phyloP scores from a whole-genome alignment of 2,888 invertebrate genomes.

The Synanthedon vespiformis region DNA sequence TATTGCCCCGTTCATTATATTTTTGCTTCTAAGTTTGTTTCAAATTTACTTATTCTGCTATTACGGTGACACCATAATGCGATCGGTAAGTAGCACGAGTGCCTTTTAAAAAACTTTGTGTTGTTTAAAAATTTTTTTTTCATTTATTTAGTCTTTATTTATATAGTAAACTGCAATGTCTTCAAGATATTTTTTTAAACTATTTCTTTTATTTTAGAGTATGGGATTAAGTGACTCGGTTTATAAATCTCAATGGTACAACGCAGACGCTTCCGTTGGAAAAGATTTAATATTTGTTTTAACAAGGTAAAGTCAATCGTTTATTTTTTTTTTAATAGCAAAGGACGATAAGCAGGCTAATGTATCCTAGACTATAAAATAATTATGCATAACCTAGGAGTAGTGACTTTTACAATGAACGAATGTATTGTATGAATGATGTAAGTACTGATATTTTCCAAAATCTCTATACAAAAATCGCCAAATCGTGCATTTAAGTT shows the following conservation, averaged over 20 bases:
- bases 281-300: slow-evolving; percentile 31
- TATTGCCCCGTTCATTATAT: slow-evolving; percentile 25
- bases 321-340: neutral
- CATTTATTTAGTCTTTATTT: neutral
- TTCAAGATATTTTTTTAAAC: too few relatives aligned
- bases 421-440: too few relatives aligned
- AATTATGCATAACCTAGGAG: neutral
- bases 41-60: slow-evolving; percentile 40
- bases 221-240: slow-evolving; percentile 27
- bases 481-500: too few relatives aligned
- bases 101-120: neutral
- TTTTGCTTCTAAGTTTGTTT: slow-evolving; percentile 23
- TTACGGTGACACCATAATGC: slow-evolving; percentile 32
- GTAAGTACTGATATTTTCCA: too few relatives aligned
- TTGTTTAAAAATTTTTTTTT: too few relatives aligned
- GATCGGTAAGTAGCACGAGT: slow-evolving; percentile 25
- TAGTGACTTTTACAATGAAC: too few relatives aligned
- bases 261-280: slow-evolving; percentile 17
- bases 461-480: too few relatives aligned
- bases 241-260: slow-evolving; percentile 34
- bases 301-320: slow-evolving; percentile 20
- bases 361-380: neutral
- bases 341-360: too few relatives aligned
- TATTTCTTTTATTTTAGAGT: slow-evolving; percentile 22
- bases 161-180: neutral